phyloP scores from a whole-genome alignment of 2,888 invertebrate species.

The Aphrophora alni region DNA sequence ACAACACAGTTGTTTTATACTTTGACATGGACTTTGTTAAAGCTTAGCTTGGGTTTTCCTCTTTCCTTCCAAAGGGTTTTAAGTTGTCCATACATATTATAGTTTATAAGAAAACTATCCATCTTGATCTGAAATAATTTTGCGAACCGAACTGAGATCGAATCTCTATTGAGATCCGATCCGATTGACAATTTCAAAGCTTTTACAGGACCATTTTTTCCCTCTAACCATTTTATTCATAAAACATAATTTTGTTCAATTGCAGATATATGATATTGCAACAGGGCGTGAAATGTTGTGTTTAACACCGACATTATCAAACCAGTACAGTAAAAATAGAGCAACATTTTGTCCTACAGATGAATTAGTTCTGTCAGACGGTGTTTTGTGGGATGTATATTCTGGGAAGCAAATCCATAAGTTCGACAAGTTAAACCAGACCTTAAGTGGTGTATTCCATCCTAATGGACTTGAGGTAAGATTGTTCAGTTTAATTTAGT shows the following conservation, averaged over 20 bases:
- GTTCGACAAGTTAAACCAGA: conserved; percentile 96
- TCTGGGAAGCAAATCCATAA: conserved; percentile 91
- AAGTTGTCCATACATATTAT: no score
- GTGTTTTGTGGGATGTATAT: conserved; percentile 93
- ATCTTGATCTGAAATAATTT: no score
- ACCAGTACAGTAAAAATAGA: conserved; percentile 91
- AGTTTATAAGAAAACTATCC: no score
- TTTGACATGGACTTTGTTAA: no score
- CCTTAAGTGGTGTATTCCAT: conserved; percentile 94
- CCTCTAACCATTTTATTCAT: no score
- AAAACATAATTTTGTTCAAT: conserved; percentile 11
- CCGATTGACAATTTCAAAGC: no score
- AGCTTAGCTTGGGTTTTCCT: no score
- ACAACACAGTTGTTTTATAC: no score
- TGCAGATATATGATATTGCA: conserved; percentile 84
- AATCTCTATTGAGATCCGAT: no score
- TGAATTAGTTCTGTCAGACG: conserved; percentile 93
- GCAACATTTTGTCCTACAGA: conserved; percentile 95
- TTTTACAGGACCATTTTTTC: no score
- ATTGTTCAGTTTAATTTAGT: neutral
- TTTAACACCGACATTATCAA: conserved; percentile 81
- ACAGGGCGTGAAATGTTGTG: conserved; percentile 77
- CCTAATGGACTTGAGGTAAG: conserved; percentile 90
- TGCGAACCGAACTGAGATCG: no score
- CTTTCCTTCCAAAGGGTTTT: no score